These are phyloP conservation scores for Leucopsar rothschildi DNA, from an alignment of 2,113 vertebrate species.

Conservation along the genomic window DNA sequence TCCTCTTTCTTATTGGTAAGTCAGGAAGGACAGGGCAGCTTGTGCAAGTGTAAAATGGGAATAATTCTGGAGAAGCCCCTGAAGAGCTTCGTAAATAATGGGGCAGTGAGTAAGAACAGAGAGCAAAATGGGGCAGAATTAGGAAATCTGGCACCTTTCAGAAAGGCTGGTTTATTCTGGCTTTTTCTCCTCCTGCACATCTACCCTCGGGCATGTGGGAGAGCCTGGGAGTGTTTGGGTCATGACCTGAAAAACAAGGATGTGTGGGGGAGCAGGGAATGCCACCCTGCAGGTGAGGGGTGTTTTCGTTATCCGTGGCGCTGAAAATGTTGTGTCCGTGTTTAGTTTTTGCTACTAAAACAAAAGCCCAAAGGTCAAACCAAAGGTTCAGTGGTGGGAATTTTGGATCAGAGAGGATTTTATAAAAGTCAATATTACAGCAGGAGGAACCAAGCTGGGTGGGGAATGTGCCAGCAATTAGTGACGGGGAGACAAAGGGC, in stretches of 20 bases:
- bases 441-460: background rate
- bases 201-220: rapidly evolving
- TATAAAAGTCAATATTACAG: background rate
- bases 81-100: background rate
- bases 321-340: background rate
- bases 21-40: background rate
- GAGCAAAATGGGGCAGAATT: background rate
- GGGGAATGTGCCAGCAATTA: background rate
- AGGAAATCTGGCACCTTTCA: background rate
- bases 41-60: background rate
- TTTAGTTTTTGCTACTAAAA: background rate
- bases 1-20: background rate
- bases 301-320: rapidly evolving
- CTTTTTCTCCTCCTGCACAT: background rate
- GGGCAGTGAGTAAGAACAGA: background rate
- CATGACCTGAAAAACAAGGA: background rate
- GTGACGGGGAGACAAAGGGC: background rate
- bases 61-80: background rate
- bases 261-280: background rate
- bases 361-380: background rate
- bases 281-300: background rate
- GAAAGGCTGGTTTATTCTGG: background rate
- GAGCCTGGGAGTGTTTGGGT: background rate
- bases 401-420: background rate
- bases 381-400: background rate